Base-by-base conservation (phyloP, 2,888 invertebrate species). In the Mallateleia sp. region DNA sequence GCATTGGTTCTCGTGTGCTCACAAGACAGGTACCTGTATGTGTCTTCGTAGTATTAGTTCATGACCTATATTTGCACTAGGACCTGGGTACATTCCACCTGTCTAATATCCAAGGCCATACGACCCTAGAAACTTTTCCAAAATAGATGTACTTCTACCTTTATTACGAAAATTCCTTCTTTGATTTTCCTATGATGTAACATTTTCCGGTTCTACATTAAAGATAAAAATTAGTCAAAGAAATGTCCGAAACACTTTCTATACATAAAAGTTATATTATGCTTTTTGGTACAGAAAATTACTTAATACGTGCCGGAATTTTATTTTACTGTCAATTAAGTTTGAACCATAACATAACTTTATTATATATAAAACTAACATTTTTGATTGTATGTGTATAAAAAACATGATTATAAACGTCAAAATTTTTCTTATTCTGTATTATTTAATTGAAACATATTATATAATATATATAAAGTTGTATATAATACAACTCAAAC, bases 61-160 rank as follows among this genome's bases (percentile, higher is more conserved):
- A 83, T 77, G 83, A 71, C 83, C 83, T 72, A 83, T 72, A 83
- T 83, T 78, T 9, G 25, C 54, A 5, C 54, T 52, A 71, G 75
- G 71, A 45, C 72, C 77, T 11, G 77, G 54, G 62, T 77, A 78
- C 71, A 78, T 78, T 83, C 77, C 62, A 83, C 83, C 83, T 83
- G 83, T 64, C 82, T 72, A 83, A 71, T 50, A 25, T 20, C n/a
- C 69, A 78, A 83, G 83, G 83, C 66, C n/a, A n/a, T 69, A 78
- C 64, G 14, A 66, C 58, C 18, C 47, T 69, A 77, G 77, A 83
- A 83, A 77, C 71, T 77, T 77, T 74, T 71, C 54, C 64, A 64
- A 83, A 83, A 71, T 66, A 52, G 72, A 69, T 52, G 9, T 6
- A 45, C 56, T 56, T 72, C 32, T 32, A 18, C 20, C 58, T 75